Evolutionary conservation across 2,797 vertebrate genomes (phyloP).

Genomic region (Pitangus sulphuratus): DNA sequence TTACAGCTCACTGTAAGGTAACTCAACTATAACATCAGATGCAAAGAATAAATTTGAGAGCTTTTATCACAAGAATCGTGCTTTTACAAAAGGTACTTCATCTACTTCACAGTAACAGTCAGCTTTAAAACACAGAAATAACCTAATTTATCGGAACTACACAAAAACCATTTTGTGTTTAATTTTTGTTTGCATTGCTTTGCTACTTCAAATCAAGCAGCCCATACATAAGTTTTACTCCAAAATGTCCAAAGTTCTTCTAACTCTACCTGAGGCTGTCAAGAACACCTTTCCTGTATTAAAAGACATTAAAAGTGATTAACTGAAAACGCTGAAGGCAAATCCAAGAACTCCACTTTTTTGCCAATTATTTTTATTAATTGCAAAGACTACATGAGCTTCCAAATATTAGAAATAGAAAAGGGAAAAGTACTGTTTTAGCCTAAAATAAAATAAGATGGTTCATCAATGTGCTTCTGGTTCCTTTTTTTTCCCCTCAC

Average conservation of each 20-base stretch:
- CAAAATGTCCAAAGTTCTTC: not conserved
- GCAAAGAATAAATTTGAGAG: not conserved
- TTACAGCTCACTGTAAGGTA: not conserved
- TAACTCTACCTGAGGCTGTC: not conserved
- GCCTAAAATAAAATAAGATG: not conserved
- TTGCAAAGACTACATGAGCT: not conserved
- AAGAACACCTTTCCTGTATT: not conserved
- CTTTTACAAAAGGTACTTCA: not conserved
- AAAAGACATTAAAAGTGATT: not conserved
- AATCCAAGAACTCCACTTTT: not conserved
- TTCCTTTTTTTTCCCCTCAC: not conserved
- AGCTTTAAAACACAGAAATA: not conserved
- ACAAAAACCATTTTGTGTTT: not conserved
- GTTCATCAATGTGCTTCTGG: not conserved
- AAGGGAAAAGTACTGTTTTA: not conserved
- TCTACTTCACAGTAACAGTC: not conserved
- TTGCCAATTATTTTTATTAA: not conserved
- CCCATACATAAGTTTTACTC: not conserved
- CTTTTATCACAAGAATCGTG: not conserved
- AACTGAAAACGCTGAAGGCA: not conserved
- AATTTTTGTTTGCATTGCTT: not conserved
- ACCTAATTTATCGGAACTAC: not conserved
- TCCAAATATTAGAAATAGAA: not conserved
- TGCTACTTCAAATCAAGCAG: not conserved
- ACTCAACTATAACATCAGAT: not conserved